These are phyloP conservation scores for Drosophila paulistorum DNA, from an alignment of 1,140 invertebrate genomes.

Conservation along the genomic window DNA sequence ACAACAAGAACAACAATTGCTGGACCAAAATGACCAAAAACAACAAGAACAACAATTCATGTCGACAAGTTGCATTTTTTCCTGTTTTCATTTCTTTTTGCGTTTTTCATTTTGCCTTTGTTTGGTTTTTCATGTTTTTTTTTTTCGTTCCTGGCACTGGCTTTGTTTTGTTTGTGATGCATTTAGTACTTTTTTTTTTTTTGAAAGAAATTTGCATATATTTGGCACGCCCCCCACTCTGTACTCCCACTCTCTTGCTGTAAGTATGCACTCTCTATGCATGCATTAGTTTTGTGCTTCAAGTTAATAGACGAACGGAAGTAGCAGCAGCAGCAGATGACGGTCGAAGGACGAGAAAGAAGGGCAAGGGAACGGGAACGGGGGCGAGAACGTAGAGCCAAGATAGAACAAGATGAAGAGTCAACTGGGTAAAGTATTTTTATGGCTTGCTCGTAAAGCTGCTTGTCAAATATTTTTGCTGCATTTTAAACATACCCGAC, in stretches of 20 bases:
- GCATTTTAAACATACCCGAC: conserved; percentile 62
- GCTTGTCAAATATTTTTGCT: conserved; percentile 77
- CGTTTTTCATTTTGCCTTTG: not conserved
- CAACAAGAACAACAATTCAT: conserved; percentile 72
- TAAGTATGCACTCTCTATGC: conserved; percentile 53
- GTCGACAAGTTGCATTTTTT: conserved; percentile 74
- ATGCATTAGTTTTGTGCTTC: conserved; percentile 60
- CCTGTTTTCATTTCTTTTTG: conserved; percentile 12
- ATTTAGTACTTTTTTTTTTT: conserved; percentile 49
- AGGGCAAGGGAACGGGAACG: not conserved
- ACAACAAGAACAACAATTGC: conserved; percentile 45
- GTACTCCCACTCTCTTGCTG: not conserved
- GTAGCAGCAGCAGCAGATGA: not conserved
- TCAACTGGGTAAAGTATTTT: conserved; percentile 64
- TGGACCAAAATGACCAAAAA: conserved; percentile 65
- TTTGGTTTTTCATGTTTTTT: conserved; percentile 16
- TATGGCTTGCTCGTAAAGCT: conserved; percentile 71
- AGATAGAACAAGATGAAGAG: conserved; percentile 13
- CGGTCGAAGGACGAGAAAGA: not conserved
- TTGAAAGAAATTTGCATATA: conserved; percentile 43
- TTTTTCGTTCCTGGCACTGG: not conserved
- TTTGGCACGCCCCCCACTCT: not conserved
- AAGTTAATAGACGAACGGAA: conserved; percentile 48
- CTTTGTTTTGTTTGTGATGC: conserved; percentile 40
- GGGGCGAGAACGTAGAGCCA: not conserved